Evolutionary conservation across 2,113 vertebrate species (phyloP), one percentile per base, ranked within the genome.

Genomic region (Numenius arquata): DNA sequence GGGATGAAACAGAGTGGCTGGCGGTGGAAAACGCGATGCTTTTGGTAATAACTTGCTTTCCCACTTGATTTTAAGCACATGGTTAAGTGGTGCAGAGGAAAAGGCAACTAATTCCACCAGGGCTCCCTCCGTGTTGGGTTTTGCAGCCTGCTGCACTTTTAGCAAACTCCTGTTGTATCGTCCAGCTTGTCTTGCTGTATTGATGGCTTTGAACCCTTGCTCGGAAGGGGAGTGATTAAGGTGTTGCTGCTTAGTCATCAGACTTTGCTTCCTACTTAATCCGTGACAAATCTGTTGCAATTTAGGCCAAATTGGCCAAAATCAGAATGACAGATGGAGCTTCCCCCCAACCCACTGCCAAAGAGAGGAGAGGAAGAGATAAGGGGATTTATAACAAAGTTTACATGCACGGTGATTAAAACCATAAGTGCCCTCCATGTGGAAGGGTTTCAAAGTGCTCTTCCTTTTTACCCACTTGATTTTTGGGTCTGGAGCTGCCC

Each of bases 61-160:
- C 61, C 3, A 26, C 50, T n/a, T 2, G 1, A 32, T 66, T 88
- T 63, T 61, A 79, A 95, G 43, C 85, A 48, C 63, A 34, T 21
- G 72, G 58, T 27, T 40, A 75, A 72, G 52, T 26, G 53, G 32
- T 18, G 45, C 62, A 4, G 23, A 34, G 53, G 41, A 74, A 78
- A 50, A 3, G 2, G 71, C 9, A 22, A 29, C 7, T 23, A 43
- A 47, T 84, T 55, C 53, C 52, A 15, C 9, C 30, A 10, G 25
- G 32, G 22, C 52, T 76, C 81, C 68, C 52, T 73, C 55, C 0
- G 10, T 36, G 61, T 8, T 6, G 22, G 50, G 52, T 36, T 92
- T 76, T 91, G 93, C 61, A 89, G 81, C 41, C 71, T 90, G 88
- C 61, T 91, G 92, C 62, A 61, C 13, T 68, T 95, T 82, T 58